Evolutionary conservation across 2,113 vertebrate species (phyloP), one percentile per base, ranked within the genome.

Genomic region (Percina caprodes): DNA sequence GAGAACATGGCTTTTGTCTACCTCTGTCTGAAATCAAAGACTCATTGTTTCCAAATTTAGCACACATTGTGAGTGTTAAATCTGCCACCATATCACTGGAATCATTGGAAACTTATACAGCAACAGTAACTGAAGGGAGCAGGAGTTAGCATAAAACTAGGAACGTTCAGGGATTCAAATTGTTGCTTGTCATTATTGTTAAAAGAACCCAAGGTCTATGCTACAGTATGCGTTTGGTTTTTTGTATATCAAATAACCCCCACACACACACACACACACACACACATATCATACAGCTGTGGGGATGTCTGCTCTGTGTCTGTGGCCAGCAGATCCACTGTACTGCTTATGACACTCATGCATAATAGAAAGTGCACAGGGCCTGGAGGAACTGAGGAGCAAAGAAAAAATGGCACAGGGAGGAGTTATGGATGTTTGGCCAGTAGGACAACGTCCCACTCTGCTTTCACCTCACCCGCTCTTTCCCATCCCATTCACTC

Each of bases 361-460:
- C 79, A 92, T 91, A 85, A 92, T 88, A 80, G 84, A 92, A 73
- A 69, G 79, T 33, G 45, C 70, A 62, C 39, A 15, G 14, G 39
- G 45, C 59, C 51, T 52, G 9, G 19, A 70, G 82, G 79, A 83
- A 66, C 69, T 33, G 71, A 74, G 51, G 76, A 75, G 63, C 60
- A 52, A 23, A 45, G 71, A 81, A 73, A 56, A 81, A 30, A 76
- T 42, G 51, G 55, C 55, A 12, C 21, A 10, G 71, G 82, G 74
- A 77, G 39, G 26, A 56, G 84, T 84, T 69, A 46, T 60, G 54
- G 49, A 66, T 78, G 51, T 55, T 68, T 66, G 91, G 69, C 86
- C 87, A 62, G 67, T 24, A 39, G 72, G 74, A 82, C 63, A 65
- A 66, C 69, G 75, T 85, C 85, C 74, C 58, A 67, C 69, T 72